Percentiles rank a stretch among this genome's conserved stretches.
These are phyloP conservation scores for Blennius ocellaris DNA, from an alignment of 2,113 vertebrate genomes.

Conservation along the genomic window DNA sequence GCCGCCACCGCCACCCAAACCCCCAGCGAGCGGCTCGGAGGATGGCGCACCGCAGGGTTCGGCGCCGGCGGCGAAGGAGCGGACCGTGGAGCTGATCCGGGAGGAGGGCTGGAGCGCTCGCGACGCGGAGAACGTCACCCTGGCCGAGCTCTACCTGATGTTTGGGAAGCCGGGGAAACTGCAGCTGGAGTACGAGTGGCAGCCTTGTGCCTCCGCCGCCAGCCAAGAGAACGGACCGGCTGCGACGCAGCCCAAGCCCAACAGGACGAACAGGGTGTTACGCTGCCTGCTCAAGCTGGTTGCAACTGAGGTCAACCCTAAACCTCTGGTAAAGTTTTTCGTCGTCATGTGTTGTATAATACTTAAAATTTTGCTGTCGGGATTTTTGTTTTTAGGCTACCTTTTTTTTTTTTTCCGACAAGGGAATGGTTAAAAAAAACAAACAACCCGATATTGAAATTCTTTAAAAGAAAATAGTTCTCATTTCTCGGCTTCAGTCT, in stretches of 20 bases:
- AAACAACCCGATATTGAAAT: too few species aligned
- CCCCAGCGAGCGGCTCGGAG: conserved; percentile 39
- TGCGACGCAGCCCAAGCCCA: conserved; percentile 45
- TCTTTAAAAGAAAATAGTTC: too few species aligned
- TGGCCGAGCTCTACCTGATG: conserved; percentile 99
- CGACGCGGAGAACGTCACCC: conserved; percentile 91
- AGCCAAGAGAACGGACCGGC: conserved; percentile 64
- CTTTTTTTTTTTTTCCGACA: too few species aligned
- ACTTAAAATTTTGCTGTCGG: not conserved
- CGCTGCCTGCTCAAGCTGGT: conserved; percentile 93
- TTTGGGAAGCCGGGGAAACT: conserved; percentile 96
- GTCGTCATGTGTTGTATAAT: not conserved
- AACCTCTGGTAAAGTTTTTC: conserved; percentile 86
- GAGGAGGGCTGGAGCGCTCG: conserved; percentile 93
- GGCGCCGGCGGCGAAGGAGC: conserved; percentile 64
- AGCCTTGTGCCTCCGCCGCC: conserved; percentile 67
- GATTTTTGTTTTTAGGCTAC: not conserved
- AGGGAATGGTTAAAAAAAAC: too few species aligned
- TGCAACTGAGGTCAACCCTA: conserved; percentile 94
- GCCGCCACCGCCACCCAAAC: conserved; percentile 49
- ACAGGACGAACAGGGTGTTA: conserved; percentile 88
- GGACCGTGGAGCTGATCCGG: conserved; percentile 87
- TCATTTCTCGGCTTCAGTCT: too few species aligned
- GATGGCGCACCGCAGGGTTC: conserved; percentile 55
- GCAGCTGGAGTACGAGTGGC: conserved; percentile 97